Evolutionary conservation across 2,888 invertebrate genomes (phyloP).

Genomic region (Tuta absoluta): DNA sequence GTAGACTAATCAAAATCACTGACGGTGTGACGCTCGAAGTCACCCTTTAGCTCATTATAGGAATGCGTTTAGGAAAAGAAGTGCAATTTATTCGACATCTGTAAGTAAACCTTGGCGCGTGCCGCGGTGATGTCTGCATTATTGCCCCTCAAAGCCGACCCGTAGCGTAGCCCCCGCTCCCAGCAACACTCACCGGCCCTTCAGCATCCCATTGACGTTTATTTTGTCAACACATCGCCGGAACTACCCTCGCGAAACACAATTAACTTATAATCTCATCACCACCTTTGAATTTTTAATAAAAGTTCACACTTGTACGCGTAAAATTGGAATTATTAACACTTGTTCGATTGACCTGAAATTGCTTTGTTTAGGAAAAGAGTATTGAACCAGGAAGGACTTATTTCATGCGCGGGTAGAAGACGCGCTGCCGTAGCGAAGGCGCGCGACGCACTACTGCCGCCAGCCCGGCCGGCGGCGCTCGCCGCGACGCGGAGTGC

Average conservation of each 20-base stretch:
- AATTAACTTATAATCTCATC: background rate
- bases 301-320: background rate
- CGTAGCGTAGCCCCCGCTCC: conserved; percentile 40
- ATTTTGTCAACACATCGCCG: conserved; percentile 42
- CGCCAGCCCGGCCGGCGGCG: conserved; percentile 25
- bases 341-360: conserved; percentile 5
- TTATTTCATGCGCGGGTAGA: conserved; percentile 21
- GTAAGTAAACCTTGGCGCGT: conserved; percentile 56
- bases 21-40: background rate
- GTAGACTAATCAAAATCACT: background rate
- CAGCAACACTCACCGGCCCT: conserved; percentile 51
- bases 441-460: conserved; percentile 53
- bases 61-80: conserved; percentile 23
- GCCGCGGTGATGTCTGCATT: conserved; percentile 39
- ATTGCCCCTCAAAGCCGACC: conserved; percentile 27
- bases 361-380: conserved; percentile 31
- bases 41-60: background rate
- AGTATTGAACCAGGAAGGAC: conserved; percentile 40
- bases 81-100: conserved; percentile 44
- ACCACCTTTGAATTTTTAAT: background rate
- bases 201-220: conserved; percentile 52
- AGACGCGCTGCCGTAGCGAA: conserved; percentile 37
- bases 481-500: conserved; percentile 37
- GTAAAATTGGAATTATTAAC: background rate
- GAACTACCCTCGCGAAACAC: conserved; percentile 32